Evolutionary conservation across 2,113 vertebrate species (phyloP).

Genomic region (Haplotaxodon microlepis): DNA sequence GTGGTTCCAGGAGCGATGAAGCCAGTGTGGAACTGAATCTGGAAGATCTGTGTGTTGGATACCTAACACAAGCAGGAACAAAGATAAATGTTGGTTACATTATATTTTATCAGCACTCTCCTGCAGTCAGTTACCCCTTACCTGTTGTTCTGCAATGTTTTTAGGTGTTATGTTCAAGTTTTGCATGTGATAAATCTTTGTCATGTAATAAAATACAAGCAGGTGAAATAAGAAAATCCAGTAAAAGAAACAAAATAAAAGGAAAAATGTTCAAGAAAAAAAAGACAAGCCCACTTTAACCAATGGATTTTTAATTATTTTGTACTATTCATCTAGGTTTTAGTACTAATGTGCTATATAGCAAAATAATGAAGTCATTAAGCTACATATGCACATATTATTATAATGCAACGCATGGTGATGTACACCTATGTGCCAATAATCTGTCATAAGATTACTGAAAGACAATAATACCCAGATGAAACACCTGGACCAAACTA

Average conservation of each 20-base stretch:
- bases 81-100: not conserved
- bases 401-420: not conserved
- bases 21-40: constrained; percentile 98
- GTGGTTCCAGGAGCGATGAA: constrained; percentile 90
- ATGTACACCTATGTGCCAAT: not conserved
- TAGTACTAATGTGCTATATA: not conserved
- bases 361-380: not conserved
- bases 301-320: not conserved
- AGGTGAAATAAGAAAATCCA: not conserved
- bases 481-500: not conserved
- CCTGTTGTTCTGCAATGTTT: not conserved
- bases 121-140: not conserved
- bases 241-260: not conserved
- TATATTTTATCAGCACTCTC: not conserved
- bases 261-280: not conserved
- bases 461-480: not conserved
- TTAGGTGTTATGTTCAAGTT: not conserved
- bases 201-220: not conserved
- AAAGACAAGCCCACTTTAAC: not conserved
- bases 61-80: constrained; percentile 71
- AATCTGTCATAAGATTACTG: not conserved
- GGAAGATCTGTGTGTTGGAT: constrained; percentile 97
- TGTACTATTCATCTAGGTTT: not conserved
- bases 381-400: not conserved
- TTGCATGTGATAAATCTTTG: not conserved